phyloP scores from a whole-genome alignment of 2,888 invertebrate genomes.

The Nipponacmea schrenckii region DNA sequence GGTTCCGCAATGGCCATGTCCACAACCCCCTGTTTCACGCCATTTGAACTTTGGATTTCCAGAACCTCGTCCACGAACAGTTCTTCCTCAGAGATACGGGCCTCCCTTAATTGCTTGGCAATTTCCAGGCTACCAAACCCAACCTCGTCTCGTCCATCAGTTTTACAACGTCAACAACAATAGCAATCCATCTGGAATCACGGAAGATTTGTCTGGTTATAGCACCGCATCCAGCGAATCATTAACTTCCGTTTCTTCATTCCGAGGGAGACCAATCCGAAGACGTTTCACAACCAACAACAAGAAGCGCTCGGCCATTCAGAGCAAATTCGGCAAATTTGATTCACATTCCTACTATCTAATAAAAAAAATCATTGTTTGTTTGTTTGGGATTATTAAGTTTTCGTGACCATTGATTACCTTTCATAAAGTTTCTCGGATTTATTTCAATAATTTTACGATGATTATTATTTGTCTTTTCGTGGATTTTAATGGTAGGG shows the following conservation, averaged over 20 bases:
- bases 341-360: slow-evolving; percentile 8
- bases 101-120: not conserved
- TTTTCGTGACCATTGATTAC: too few relatives aligned
- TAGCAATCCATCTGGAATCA: too few relatives aligned
- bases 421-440: too few relatives aligned
- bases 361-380: not conserved
- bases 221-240: too few relatives aligned
- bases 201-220: too few relatives aligned
- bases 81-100: not conserved
- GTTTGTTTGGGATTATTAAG: not conserved
- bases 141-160: not conserved
- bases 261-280: too few relatives aligned
- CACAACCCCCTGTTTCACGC: not conserved
- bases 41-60: not conserved
- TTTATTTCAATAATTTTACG: too few relatives aligned
- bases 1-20: not conserved
- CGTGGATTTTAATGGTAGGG: too few relatives aligned
- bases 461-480: too few relatives aligned
- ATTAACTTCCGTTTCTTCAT: too few relatives aligned
- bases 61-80: not conserved
- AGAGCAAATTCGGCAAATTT: slow-evolving; percentile 19
- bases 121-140: not conserved
- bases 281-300: not conserved
- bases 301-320: slow-evolving; percentile 14
- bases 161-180: not conserved